Base-by-base conservation (phyloP, 1,140 invertebrate genomes). In the Aphidius ervi region DNA sequence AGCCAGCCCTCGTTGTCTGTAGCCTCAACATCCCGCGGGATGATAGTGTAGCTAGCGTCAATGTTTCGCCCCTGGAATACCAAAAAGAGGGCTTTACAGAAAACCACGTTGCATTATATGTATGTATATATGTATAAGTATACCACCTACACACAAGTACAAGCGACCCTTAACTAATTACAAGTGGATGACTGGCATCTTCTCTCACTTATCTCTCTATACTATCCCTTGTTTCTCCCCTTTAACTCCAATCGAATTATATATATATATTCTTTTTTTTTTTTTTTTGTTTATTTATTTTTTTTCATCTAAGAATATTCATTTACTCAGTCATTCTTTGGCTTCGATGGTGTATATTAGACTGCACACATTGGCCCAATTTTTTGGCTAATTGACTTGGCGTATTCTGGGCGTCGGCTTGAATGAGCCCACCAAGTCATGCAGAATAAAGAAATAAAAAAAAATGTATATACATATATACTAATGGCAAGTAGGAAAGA, bases 381-480 rank as follows among this genome's bases (percentile, higher is more conserved):
- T 77, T 79, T 78, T 78, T 76, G 74, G 73, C 71, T 78, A 78
- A 79, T 79, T 79, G 75, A 77, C 66, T 66, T 66, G 64, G 63
- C 62, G 48, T 56, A 64, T 48, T 40, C 39, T 49, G 57, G 43
- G 46, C 23, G 46, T 41, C 49, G 46, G 56, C 63, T 61, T 64
- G 62, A 65, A 31, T 31, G 61, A 66, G 63, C 59, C 65, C 54
- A 58, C 41, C 42, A 41, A 60, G 48, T 61, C n/a, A 20, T 48
- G 52, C 56, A 54, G 50, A 64, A 60, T 64, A 59, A 60, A 62
- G 49, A 57, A 61, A 63, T 71, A 58, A 55, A 66, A 68, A 62
- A 16, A 16, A 16, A 16, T 16, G 16, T 16, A 16, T 16, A 16
- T 56, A 59, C 61, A 52, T 31, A 31, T 31, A 31, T 31, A 31